Percentiles rank a stretch among this genome's conserved stretches.
Conservation (phyloP, 2,888 invertebrate species). For the Cosmopolites sordidus region DNA sequence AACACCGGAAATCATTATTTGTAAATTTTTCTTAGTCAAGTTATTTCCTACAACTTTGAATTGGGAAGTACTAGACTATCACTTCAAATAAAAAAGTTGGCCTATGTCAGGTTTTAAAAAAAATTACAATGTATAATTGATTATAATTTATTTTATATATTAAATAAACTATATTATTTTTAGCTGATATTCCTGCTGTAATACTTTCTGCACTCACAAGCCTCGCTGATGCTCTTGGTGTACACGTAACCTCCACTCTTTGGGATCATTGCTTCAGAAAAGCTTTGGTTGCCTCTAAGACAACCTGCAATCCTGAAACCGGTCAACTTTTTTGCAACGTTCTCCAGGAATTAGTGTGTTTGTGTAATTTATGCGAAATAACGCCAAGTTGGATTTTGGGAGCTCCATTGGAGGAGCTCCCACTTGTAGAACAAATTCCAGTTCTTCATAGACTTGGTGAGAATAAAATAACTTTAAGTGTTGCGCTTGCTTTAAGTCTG, state of each 20-base stretch:
- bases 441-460: conserved; percentile 65
- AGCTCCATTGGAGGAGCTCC: conserved; percentile 70
- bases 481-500: too few relatives aligned
- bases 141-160: background rate
- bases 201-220: conserved; percentile 68
- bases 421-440: conserved; percentile 79
- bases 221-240: conserved; percentile 72
- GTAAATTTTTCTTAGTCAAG: too few relatives aligned
- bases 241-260: conserved; percentile 72
- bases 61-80: too few relatives aligned
- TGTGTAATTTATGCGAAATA: conserved; percentile 73
- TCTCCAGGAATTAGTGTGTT: conserved; percentile 63
- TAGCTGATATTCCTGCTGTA: conserved; percentile 56
- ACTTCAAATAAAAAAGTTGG: too few relatives aligned
- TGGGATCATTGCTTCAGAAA: conserved; percentile 69
- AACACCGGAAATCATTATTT: too few relatives aligned
- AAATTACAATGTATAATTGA: too few relatives aligned
- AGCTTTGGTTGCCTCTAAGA: conserved; percentile 52
- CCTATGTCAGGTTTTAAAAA: background rate
- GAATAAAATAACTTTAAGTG: too few relatives aligned
- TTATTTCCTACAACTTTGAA: too few relatives aligned
- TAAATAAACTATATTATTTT: background rate
- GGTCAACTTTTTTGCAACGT: conserved; percentile 57
- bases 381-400: conserved; percentile 67
- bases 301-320: conserved; percentile 39